Base-by-base conservation (phyloP, 2,888 invertebrate species). In the Saturnia pavonia region DNA sequence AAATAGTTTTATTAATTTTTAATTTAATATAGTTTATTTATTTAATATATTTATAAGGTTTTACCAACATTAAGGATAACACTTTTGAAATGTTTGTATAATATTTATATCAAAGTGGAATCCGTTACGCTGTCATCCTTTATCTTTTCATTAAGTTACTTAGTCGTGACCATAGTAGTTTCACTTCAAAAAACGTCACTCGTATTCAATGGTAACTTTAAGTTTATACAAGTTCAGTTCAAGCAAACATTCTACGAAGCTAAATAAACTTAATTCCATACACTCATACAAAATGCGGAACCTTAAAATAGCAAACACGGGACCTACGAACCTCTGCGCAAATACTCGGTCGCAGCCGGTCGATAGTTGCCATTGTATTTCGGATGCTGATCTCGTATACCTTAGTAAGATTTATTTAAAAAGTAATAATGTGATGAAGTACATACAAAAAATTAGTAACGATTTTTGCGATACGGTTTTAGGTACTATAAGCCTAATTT, bases 291-390 rank as follows among this genome's bases (percentile, higher is more conserved):
- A 40, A 65, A 40, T 40, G 40, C 34, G 40, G 9, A 40, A 19
- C 9, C 65, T 65, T 60, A 40, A 40, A 65, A 65, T 65, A 65
- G n/a, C 65, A 40, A 40, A 65, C 40, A 65, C 40, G 65, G 19
- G 57, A n/a, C 7, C 22, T 19, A 40, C 11, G 34, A 9, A 9
- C 40, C 40, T 40, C n/a, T 34, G 40, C 65, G n/a, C 40, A 68
- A 70, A 72, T 70, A 66, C 60, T 57, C 70, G 51, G 68, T 43
- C 51, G 67, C 43, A 14, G 27, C 19, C 68, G 42, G 45, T 45
- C 70, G 27, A 68, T 68, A 60, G 70, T 65, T 43, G 69, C 51
- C 34, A 71, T 73, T 63, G 45, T n/a, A 51, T 60, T 69, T 16
- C 6, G 16, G 63, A 65, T n/a, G 19, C 40, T 11, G 65, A 19